Base-by-base conservation (phyloP, 2,113 vertebrate genomes). In the Aplodontia rufa region DNA sequence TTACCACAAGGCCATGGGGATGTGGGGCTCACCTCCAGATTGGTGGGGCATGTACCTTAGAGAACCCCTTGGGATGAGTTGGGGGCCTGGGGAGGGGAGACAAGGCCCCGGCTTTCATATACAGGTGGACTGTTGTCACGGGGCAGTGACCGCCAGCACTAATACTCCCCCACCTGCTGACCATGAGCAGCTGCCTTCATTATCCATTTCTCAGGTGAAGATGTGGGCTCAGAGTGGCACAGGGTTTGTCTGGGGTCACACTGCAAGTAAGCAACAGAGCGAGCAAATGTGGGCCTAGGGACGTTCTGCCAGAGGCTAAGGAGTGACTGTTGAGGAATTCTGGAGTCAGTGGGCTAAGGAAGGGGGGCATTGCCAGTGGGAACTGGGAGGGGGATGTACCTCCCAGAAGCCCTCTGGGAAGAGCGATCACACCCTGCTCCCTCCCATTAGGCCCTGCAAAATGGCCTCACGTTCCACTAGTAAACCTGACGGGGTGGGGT, bases 351-450 rank as follows among this genome's bases (percentile, higher is more conserved):
- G 8, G 16, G 10, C 14, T 32, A 24, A 14, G 35, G 42, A 17
- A 30, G 47, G 49, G 3, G 2, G 9, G 3, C 14, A 42, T 13
- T 55, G 49, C 32, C 76, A 8, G 1, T 71, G 64, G 35, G 17
- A 49, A 6, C 12, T 7, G 30, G 11, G 0, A 8, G 0, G 24
- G 16, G 0, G 32, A 3, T 10, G 0, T 6, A 40, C 49, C 11
- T 6, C 0, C 10, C 3, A 6, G 9, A 60, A 53, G 6, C 13
- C n/a, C n/a, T 22, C 49, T 17, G 16, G 16, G 60, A 11, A 60
- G 75, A 40, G 16, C 0, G 0, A 0, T 22, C 68, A 45, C 6
- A 4, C n/a, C 26, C 30, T 68, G 19, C 12, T 35, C 9, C 79
- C 8, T 32, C 62, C 72, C 58, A 3, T 16, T 42, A 5, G 53